Evolutionary conservation across 2,888 invertebrate species (phyloP).

Genomic region (Epicampocera succincta): DNA sequence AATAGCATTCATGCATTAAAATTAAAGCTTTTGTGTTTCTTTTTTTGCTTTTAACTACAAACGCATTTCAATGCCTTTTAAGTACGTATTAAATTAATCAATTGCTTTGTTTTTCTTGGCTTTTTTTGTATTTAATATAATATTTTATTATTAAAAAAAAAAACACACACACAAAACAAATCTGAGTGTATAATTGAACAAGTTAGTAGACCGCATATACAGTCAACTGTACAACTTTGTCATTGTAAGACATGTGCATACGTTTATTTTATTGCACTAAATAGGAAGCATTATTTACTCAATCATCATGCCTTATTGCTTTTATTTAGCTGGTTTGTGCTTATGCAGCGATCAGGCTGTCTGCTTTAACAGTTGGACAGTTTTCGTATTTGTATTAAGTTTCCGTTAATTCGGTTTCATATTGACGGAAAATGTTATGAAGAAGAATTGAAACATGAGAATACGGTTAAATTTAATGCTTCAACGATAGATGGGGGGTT

Average conservation of each 20-base stretch:
- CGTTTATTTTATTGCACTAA: constrained; percentile 2
- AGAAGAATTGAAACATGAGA: neutral
- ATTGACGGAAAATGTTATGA: constrained; percentile 6
- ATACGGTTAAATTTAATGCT: constrained; percentile 1
- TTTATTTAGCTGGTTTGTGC: neutral
- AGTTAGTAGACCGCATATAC: constrained; percentile 46
- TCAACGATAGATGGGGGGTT: neutral
- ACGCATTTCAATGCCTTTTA: constrained; percentile 42
- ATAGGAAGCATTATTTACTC: constrained; percentile 39
- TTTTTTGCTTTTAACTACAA: constrained; percentile 25
- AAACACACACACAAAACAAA: too few relatives aligned
- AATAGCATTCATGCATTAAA: constrained; percentile 47
- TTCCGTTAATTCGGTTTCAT: constrained; percentile 5
- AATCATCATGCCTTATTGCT: constrained; percentile 52
- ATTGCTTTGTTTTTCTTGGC: constrained; percentile 11
- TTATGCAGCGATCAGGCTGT: neutral
- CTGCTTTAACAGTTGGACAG: constrained; percentile 36
- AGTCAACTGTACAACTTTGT: constrained; percentile 42
- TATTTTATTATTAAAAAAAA: neutral
- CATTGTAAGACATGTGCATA: neutral
- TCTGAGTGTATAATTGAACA: neutral
- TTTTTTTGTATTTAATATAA: neutral
- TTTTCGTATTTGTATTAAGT: constrained; percentile 1
- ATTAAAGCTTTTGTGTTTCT: neutral
- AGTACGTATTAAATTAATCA: constrained; percentile 49